A percentile compares a stretch with the other conserved stretches of the same genome.
These are phyloP conservation scores for Aethina tumida DNA, from an alignment of 1,140 invertebrate species.

Conservation along the genomic window DNA sequence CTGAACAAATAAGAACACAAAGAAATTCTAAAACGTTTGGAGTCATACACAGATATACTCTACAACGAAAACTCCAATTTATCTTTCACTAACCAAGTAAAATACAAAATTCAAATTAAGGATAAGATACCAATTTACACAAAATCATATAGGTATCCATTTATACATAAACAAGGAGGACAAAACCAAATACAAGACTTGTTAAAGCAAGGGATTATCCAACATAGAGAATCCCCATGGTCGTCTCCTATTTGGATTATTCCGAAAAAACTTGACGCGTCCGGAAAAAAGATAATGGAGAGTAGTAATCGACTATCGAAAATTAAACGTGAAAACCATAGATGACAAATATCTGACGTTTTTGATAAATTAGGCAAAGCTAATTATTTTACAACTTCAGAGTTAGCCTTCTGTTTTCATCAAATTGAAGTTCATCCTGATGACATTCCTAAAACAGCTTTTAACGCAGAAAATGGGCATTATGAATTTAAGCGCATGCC, in stretches of 20 bases:
- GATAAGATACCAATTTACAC: no score
- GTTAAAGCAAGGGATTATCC: background rate
- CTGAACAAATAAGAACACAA: no score
- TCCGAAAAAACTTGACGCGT: slow-evolving; percentile 2
- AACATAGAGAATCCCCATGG: no score
- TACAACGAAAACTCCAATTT: no score
- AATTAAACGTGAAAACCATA: slow-evolving; percentile 33
- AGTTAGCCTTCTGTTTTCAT: slow-evolving; percentile 26
- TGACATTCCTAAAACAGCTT: slow-evolving; percentile 34
- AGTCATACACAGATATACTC: no score
- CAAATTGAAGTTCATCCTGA: slow-evolving; percentile 7
- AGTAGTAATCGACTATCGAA: slow-evolving; percentile 30
- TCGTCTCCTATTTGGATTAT: slow-evolving; percentile 4
- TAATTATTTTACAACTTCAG: slow-evolving; percentile 34
- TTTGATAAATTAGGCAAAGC: slow-evolving; percentile 27
- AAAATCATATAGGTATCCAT: no score
- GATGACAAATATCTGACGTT: slow-evolving; percentile 38
- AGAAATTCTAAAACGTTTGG: no score
- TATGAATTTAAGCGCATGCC: slow-evolving; percentile 6
- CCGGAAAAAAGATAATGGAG: slow-evolving; percentile 3
- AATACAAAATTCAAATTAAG: no score
- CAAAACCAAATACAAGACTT: no score
- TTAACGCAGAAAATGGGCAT: slow-evolving; percentile 9
- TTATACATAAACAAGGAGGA: no score
- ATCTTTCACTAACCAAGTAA: no score